Base-by-base conservation (phyloP, 2,888 invertebrate species). In the Strigamia transsilvanica region DNA sequence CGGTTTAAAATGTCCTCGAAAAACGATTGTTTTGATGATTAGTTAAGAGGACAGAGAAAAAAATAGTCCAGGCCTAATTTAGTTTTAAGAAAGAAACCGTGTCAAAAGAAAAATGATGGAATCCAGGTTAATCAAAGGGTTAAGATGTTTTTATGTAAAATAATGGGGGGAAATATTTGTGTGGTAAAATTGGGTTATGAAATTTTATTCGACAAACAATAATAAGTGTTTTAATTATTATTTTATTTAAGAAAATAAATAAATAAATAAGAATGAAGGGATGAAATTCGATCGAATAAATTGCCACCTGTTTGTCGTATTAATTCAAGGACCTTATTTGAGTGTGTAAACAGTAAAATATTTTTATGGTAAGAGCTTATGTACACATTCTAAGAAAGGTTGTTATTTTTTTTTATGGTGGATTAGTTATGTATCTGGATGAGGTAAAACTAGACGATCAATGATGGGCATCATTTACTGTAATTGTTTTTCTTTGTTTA, bases 91-190 rank as follows among this genome's bases (percentile, higher is more conserved):
- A 73, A 27, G 73, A 73, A 73, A 73, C 73, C 73, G 32, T 73
- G 73, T 73, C 73, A 73, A 73, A 27, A 73, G 73, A 32, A 56
- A n/a, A 73, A 27, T 73, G 73, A 73, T 73, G 73, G 73, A 73
- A 73, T 32, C 73, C 73, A 73, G 73, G 73, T 73, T 73, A 73
- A 73, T 56, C n/a, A 73, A 73, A 73, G 73, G 23, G 27, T 61
- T 23, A 73, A 27, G 73, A 73, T 73, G 23, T 73, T 73, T 66
- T 51, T 51, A 18, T 51, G 15, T 51, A 15, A 51, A 51, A 18
- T 51, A 51, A 51, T 18, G 51, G 51, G 15, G 51, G 18, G 13
- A 46, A 38, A 38, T 38, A 38, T 38, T 38, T 38, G 38, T 38
- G 6, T 38, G 38, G 38, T 6, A 18, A 51, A 51, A 51, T 51